phyloP scores from a whole-genome alignment of 2,113 vertebrate genomes.

The Myocastor coypus region DNA sequence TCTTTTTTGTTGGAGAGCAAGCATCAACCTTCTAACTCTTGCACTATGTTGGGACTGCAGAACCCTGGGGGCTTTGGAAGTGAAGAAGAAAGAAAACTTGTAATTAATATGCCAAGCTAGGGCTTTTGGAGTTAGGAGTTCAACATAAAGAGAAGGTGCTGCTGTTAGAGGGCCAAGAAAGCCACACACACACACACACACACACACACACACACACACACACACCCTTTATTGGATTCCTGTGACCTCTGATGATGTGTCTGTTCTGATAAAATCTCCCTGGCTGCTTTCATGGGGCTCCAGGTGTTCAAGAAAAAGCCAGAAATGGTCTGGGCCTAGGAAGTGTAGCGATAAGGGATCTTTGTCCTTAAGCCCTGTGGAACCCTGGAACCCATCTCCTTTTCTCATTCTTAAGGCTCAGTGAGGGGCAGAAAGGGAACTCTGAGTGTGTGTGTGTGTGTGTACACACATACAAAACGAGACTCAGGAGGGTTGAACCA shows the following conservation, averaged over 20 bases:
- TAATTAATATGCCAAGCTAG: neutral
- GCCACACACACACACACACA: neutral
- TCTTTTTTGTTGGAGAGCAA: neutral
- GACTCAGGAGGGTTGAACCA: neutral
- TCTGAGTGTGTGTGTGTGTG: neutral
- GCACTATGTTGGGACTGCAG: neutral
- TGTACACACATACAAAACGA: neutral
- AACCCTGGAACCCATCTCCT: neutral
- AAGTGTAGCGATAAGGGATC: neutral
- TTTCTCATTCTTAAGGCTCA: neutral
- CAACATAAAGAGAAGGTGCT: conserved; percentile 19
- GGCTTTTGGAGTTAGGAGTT: neutral
- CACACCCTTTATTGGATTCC: neutral
- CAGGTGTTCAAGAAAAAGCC: neutral
- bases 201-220: too few relatives aligned
- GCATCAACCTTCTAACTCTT: neutral
- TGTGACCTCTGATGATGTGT: neutral
- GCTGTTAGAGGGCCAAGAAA: conserved; percentile 21
- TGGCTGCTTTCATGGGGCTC: neutral
- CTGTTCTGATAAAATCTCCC: conserved; percentile 26
- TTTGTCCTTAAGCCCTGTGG: conserved; percentile 45
- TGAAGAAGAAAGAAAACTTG: neutral
- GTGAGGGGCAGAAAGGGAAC: neutral
- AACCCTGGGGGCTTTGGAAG: neutral
- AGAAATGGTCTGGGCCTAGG: neutral